Evolutionary conservation across 2,113 vertebrate species (phyloP).

Genomic region (Notechis scutatus): DNA sequence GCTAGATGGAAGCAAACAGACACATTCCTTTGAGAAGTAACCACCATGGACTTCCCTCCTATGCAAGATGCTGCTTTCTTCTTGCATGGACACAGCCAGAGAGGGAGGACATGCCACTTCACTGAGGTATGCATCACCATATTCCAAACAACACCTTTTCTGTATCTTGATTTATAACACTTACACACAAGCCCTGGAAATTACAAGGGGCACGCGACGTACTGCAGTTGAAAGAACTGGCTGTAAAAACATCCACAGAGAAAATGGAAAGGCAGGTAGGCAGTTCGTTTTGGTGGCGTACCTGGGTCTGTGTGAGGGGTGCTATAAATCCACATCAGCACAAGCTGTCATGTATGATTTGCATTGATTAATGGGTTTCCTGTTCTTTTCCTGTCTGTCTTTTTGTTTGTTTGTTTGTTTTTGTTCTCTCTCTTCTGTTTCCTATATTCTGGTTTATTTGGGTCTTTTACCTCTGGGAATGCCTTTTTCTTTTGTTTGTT

Average conservation of each 20-base stretch:
- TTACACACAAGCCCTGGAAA: slow-evolving; percentile 75
- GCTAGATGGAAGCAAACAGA: slow-evolving; percentile 76
- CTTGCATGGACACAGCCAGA: slow-evolving; percentile 62
- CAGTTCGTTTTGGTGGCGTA: slow-evolving; percentile 43
- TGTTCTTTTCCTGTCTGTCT: slow-evolving; percentile 80
- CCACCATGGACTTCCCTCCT: slow-evolving; percentile 64
- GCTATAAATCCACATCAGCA: slow-evolving; percentile 75
- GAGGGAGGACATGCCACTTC: slow-evolving; percentile 65
- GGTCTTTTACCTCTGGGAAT: slow-evolving; percentile 73
- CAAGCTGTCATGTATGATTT: slow-evolving; percentile 68
- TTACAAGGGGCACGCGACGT: slow-evolving; percentile 9
- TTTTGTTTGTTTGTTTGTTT: slow-evolving; percentile 53
- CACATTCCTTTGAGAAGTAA: slow-evolving; percentile 64
- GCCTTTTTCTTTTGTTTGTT: slow-evolving; percentile 60
- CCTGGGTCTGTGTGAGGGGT: slow-evolving; percentile 76
- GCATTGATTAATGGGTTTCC: slow-evolving; percentile 82
- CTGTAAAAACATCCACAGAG: slow-evolving; percentile 32
- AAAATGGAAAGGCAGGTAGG: slow-evolving; percentile 37
- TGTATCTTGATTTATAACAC: slow-evolving; percentile 79
- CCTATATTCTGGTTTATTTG: slow-evolving; percentile 63
- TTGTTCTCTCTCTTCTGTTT: slow-evolving; percentile 62
- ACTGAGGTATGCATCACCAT: slow-evolving; percentile 30
- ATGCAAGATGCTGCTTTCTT: slow-evolving; percentile 64
- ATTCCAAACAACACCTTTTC: slow-evolving; percentile 59
- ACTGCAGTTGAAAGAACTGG: slow-evolving; percentile 43